phyloP scores from a whole-genome alignment of 2,888 invertebrate species.

The Frankliniella intonsa region DNA sequence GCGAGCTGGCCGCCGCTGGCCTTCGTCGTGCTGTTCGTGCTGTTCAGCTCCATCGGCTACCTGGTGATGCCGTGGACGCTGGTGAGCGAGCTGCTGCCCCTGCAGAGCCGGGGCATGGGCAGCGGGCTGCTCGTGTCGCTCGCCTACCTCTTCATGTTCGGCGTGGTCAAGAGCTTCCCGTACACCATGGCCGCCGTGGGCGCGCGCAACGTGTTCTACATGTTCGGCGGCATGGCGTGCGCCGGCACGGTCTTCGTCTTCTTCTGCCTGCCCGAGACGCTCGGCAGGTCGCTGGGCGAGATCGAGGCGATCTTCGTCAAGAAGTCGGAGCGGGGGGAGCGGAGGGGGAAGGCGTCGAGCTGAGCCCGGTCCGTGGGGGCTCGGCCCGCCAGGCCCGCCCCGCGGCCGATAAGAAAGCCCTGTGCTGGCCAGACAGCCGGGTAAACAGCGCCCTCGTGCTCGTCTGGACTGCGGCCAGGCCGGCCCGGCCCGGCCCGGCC shows the following conservation, averaged over 20 bases:
- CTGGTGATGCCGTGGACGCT: constrained; percentile 58
- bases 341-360: not conserved
- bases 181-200: constrained; percentile 47
- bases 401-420: too few relatives aligned
- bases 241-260: constrained; percentile 49
- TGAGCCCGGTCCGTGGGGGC: too few relatives aligned
- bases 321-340: not conserved
- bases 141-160: constrained; percentile 55
- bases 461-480: too few relatives aligned
- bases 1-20: constrained; percentile 13
- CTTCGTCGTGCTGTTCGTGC: not conserved
- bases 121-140: constrained; percentile 52
- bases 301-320: constrained; percentile 47
- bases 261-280: constrained; percentile 54
- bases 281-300: constrained; percentile 53
- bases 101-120: constrained; percentile 51
- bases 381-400: too few relatives aligned
- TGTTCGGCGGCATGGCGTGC: constrained; percentile 49
- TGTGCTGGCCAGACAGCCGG: too few relatives aligned
- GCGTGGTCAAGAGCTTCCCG: constrained; percentile 52
- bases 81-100: constrained; percentile 53
- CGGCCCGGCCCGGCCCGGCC: too few relatives aligned
- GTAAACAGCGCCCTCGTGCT: too few relatives aligned
- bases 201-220: constrained; percentile 49
- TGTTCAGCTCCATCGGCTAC: constrained; percentile 42